Evolutionary conservation across 2,797 vertebrate genomes (phyloP), one percentile per base, ranked within the genome.

Genomic region (Myotis myotis): DNA sequence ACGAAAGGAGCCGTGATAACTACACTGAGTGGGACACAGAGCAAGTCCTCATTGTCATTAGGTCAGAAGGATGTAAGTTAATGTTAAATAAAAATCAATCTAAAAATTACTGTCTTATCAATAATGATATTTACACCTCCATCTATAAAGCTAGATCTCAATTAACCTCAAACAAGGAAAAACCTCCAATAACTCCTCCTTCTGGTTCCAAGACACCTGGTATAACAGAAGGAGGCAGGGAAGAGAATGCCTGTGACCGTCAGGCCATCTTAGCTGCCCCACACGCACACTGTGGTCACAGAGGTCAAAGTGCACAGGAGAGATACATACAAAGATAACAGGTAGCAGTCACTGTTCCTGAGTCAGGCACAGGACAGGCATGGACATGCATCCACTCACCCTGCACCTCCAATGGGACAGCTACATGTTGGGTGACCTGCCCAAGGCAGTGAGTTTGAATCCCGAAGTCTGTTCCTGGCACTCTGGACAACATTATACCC

Each of bases 1-100:
- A 49, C 3, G 30, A 12, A 28, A 3, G 10, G 62, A 2, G 49
- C 87, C 8, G 2, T 0, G 16, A 6, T 0, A 2, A 1, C 76
- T 1, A 11, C 9, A 0, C 5, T 5, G 15, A 6, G 12, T 0
- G 5, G 16, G 4, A 20, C 12, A 0, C 0, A 8, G 3, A 12
- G 55, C 49, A 8, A 74, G 53, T 5, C n/a, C 41, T 62, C 41
- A 1, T 72, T 8, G 19, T 30, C 8, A 0, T 5, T 33, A n/a
- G 28, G 20, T 30, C 49, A 47, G 57, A 41, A 44, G 51, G 15
- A 20, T 1, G 12, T 30, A 41, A 81, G 53, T 33, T 22, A 3
- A 8, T 2, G 51, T 8, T 20, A 3, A 20, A 60, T 38, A 78
- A 78, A 72, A 22, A 0, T 15, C 60, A 51, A 9, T 15, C 87